Evolutionary conservation across 2,888 invertebrate species (phyloP).

Genomic region (Drosophila percnosoma): DNA sequence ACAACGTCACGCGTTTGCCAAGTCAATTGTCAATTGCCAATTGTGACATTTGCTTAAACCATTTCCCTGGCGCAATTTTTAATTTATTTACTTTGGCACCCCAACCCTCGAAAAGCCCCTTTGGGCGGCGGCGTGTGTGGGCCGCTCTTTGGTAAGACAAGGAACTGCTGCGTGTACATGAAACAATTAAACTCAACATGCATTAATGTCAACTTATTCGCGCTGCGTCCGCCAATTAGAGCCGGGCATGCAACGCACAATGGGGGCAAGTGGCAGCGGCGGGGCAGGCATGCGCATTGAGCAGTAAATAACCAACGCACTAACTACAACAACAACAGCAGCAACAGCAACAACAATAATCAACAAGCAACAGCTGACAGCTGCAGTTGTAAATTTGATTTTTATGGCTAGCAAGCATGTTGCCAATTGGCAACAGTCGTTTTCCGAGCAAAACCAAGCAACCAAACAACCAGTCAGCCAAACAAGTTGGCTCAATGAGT

Average conservation of each 20-base stretch:
- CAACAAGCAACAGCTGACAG: constrained; percentile 60
- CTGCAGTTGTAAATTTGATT: constrained; percentile 77
- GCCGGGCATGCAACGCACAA: constrained; percentile 48
- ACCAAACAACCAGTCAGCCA: constrained; percentile 50
- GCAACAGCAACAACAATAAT: constrained; percentile 17
- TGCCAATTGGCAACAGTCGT: constrained; percentile 65
- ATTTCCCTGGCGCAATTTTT: constrained; percentile 53
- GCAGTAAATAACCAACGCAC: constrained; percentile 62
- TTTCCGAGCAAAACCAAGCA: constrained; percentile 2
- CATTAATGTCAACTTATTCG: constrained; percentile 80
- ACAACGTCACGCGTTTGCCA: constrained; percentile 42
- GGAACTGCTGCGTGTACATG: constrained; percentile 77
- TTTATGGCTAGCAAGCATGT: constrained; percentile 73
- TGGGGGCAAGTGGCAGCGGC: constrained; percentile 27
- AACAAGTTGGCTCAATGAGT: constrained; percentile 58
- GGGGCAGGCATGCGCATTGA: constrained; percentile 63
- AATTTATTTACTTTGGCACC: constrained; percentile 46
- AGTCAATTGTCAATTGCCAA: constrained; percentile 57
- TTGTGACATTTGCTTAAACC: constrained; percentile 71
- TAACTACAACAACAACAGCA: constrained; percentile 26
- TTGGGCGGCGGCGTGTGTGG: constrained; percentile 43
- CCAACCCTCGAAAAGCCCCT: neutral
- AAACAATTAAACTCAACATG: constrained; percentile 79
- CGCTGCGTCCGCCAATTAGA: constrained; percentile 74
- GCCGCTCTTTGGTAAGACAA: constrained; percentile 36